Evolutionary conservation across 2,113 vertebrate genomes (phyloP).

Genomic region (Notarius lentiginosus): DNA sequence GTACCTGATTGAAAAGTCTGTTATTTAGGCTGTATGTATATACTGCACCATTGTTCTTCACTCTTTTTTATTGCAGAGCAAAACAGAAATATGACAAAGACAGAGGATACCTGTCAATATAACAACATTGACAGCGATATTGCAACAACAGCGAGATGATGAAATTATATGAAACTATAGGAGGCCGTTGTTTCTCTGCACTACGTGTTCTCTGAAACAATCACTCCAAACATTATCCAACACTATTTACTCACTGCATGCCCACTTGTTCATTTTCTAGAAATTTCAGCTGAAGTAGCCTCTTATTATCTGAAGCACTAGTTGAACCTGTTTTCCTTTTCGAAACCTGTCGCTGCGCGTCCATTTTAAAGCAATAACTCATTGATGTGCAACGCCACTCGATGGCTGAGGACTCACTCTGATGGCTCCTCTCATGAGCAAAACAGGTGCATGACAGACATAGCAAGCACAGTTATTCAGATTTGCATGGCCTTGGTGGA

Average conservation of each 20-base stretch:
- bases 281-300: conserved; percentile 71
- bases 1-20: conserved; percentile 8
- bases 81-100: conserved; percentile 29
- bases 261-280: conserved; percentile 69
- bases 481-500: not conserved
- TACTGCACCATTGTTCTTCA: not conserved
- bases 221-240: conserved; percentile 53
- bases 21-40: conserved; percentile 4
- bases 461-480: not conserved
- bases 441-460: conserved; percentile 66
- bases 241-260: conserved; percentile 64
- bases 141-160: conserved; percentile 32
- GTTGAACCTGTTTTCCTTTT: conserved; percentile 75
- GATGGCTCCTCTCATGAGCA: conserved; percentile 71
- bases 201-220: conserved; percentile 39
- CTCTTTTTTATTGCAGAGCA: conserved; percentile 20
- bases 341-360: conserved; percentile 67
- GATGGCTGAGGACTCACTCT: conserved; percentile 65
- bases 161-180: conserved; percentile 36
- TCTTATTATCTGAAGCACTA: conserved; percentile 72
- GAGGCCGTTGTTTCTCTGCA: conserved; percentile 21
- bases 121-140: conserved; percentile 29
- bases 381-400: conserved; percentile 68
- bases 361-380: conserved; percentile 77
- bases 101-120: conserved; percentile 30